phyloP scores from a whole-genome alignment of 2,113 vertebrate species.

The Pithys albifrons region DNA sequence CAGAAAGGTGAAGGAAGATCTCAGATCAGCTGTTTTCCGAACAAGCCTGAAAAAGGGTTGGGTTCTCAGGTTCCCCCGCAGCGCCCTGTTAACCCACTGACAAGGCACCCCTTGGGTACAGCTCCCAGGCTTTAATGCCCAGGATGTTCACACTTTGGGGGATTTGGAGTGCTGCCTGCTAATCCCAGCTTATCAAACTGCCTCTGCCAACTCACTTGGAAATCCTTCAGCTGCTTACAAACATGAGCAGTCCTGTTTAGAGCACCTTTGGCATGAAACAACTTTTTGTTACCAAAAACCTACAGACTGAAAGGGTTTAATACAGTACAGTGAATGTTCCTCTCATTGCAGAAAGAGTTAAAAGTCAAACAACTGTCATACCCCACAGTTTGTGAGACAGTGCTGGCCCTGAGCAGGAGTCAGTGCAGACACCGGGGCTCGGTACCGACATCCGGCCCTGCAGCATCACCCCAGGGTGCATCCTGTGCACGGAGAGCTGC shows the following conservation, averaged over 20 bases:
- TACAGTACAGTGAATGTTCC: not conserved
- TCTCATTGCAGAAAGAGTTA: not conserved
- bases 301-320: not conserved
- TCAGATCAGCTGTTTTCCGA: not conserved
- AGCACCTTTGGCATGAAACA: not conserved
- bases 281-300: not conserved
- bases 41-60: not conserved
- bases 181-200: not conserved
- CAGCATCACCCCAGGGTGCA: not conserved
- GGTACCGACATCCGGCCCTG: rapidly evolving
- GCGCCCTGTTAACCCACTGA: rapidly evolving
- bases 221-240: not conserved
- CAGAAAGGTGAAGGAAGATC: not conserved
- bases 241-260: rapidly evolving
- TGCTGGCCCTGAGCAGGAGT: not conserved
- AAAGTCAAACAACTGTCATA: not conserved
- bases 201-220: not conserved
- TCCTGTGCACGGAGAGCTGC: not conserved
- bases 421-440: rapidly evolving
- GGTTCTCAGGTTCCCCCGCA: too few relatives aligned
- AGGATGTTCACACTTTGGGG: not conserved
- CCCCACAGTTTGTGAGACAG: not conserved
- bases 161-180: not conserved
- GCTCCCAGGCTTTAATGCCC: rapidly evolving
- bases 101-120: not conserved